Conservation (phyloP, 2,113 vertebrate genomes). For the Brachyistius frenatus region DNA sequence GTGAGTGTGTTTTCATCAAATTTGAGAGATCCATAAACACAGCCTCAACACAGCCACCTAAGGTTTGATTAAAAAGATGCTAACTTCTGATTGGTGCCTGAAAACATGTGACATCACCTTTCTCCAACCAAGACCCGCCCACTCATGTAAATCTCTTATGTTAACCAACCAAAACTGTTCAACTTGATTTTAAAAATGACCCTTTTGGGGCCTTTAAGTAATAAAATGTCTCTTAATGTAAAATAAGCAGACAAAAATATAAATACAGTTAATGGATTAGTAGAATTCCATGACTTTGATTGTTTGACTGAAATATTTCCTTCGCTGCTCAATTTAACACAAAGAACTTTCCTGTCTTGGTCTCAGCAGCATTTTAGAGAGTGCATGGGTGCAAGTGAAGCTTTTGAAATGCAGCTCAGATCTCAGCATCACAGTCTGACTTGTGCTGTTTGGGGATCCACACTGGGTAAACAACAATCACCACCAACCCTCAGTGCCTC, state of each 20-base stretch:
- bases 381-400: background rate
- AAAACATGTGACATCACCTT: too few relatives aligned
- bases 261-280: too few relatives aligned
- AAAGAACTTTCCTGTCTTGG: background rate
- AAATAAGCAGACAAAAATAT: too few relatives aligned
- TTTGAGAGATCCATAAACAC: background rate
- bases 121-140: background rate
- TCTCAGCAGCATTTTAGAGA: constrained; percentile 25
- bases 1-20: background rate
- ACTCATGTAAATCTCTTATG: background rate
- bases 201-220: background rate
- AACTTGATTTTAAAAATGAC: background rate
- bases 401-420: constrained; percentile 62
- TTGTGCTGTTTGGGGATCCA: constrained; percentile 42
- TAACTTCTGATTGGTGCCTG: background rate
- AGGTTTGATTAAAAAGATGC: background rate
- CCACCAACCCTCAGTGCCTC: constrained; percentile 43
- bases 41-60: background rate
- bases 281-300: background rate
- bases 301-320: constrained; percentile 15
- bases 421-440: constrained; percentile 37
- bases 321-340: constrained; percentile 29
- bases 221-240: background rate
- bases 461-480: constrained; percentile 61
- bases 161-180: background rate